Evolutionary conservation across 1,140 invertebrate genomes (phyloP), one percentile per base, ranked within the genome.

Genomic region (Diorhabda carinulata): DNA sequence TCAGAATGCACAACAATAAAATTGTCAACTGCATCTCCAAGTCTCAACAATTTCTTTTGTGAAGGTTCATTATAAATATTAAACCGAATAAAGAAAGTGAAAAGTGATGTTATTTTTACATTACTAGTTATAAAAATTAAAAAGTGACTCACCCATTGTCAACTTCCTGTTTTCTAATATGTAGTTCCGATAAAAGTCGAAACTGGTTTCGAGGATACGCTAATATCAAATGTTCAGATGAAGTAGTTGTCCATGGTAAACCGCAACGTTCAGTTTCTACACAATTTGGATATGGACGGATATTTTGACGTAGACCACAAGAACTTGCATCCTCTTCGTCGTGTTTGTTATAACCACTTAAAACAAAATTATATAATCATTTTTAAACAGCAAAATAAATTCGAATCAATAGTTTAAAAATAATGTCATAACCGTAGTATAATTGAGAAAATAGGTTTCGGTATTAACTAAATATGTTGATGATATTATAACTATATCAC

Each of bases 161-260:
- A 41, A 57, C 61, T 43, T 44, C 43, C 5, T 45, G 7, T 43
- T 70, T 72, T 44, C 41, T 61, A 47, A 72, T 71, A 59, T 60
- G 66, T 10, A 77, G 66, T 52, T 75, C 67, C 57, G 72, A 70
- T 3, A 77, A 61, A 68, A 71, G 75, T 9, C 5, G 70, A 74
- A n/a, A 77, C 8, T 7, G 69, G 59, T 45, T 69, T 72, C 7
- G 47, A 4, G 47, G 47, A 52, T 52, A 52, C 6, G 47, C 47
- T n/a, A 68, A 57, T 4, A 69, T 70, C 5, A 74, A 68, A 41
- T 69, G 57, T 64, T 72, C 66, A 47, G 74, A 75, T 59, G 68
- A 68, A 43, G 69, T 59, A 8, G 74, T 77, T 41, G 74, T 77
- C 75, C 75, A 77, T 60, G 70, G 73, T 61, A 70, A n/a, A 43